phyloP scores from a whole-genome alignment of 2,888 invertebrate species.

The Mycalesis mineus region DNA sequence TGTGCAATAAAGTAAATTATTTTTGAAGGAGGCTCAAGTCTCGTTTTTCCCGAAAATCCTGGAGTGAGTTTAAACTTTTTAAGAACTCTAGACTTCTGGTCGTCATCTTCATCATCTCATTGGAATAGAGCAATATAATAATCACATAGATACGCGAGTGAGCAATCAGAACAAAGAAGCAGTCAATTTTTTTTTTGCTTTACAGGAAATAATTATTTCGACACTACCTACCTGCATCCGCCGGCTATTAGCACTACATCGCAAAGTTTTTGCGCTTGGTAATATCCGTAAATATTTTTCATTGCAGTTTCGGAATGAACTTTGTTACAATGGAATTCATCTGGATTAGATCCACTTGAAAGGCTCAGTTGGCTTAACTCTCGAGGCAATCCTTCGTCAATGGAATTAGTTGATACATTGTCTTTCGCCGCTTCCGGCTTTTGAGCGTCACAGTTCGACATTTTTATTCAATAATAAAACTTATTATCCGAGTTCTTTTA shows the following conservation, averaged over 20 bases:
- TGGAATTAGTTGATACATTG: constrained; percentile 71
- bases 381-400: constrained; percentile 79
- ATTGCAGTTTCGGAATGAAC: constrained; percentile 90
- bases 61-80: too few species aligned
- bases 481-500: constrained; percentile 10
- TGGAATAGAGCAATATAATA: background rate
- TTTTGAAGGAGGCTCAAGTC: too few species aligned
- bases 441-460: constrained; percentile 65
- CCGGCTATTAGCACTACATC: constrained; percentile 93
- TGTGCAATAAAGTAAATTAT: too few species aligned
- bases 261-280: constrained; percentile 88
- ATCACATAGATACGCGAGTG: background rate
- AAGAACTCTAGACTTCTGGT: too few species aligned
- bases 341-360: constrained; percentile 83
- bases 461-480: constrained; percentile 35
- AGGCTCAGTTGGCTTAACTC: constrained; percentile 83
- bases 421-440: constrained; percentile 65
- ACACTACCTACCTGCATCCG: constrained; percentile 78
- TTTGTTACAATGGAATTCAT: constrained; percentile 86
- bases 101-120: background rate
- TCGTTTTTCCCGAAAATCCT: too few species aligned
- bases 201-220: constrained; percentile 1
- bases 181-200: background rate
- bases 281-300: constrained; percentile 88
- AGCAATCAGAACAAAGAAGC: constrained; percentile 22